These are phyloP conservation scores for Anthonomus grandis DNA, from an alignment of 1,140 invertebrate genomes.

Conservation along the genomic window DNA sequence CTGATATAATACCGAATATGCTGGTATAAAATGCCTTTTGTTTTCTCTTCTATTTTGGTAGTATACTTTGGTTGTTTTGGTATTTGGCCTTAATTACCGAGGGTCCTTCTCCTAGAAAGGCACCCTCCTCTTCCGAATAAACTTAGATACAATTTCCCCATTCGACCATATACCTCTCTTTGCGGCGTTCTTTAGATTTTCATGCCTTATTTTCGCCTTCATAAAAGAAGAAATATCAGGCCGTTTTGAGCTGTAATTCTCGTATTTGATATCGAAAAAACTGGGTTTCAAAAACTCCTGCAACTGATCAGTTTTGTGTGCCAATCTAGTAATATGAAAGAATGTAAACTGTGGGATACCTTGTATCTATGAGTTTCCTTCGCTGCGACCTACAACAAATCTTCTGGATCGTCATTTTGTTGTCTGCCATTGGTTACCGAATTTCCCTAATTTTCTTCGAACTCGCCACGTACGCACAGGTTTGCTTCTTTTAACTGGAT, in stretches of 20 bases:
- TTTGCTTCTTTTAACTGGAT: too few species aligned
- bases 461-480: too few species aligned
- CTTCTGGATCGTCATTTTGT: too few species aligned
- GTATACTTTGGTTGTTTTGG: neutral
- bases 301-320: neutral
- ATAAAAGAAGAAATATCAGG: neutral
- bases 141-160: neutral
- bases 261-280: neutral
- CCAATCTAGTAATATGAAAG: neutral
- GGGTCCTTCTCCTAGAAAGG: neutral
- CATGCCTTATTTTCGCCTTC: neutral
- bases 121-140: too few species aligned
- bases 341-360: neutral
- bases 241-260: neutral
- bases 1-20: too few species aligned
- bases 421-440: too few species aligned
- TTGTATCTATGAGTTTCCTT: neutral
- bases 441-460: too few species aligned
- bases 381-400: too few species aligned
- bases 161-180: neutral
- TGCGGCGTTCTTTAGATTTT: too few species aligned
- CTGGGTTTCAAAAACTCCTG: neutral
- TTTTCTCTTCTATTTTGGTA: too few species aligned
- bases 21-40: too few species aligned
- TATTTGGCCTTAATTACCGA: neutral